Conservation (phyloP, 2,888 invertebrate genomes). For the Epistrophe grossulariae region DNA sequence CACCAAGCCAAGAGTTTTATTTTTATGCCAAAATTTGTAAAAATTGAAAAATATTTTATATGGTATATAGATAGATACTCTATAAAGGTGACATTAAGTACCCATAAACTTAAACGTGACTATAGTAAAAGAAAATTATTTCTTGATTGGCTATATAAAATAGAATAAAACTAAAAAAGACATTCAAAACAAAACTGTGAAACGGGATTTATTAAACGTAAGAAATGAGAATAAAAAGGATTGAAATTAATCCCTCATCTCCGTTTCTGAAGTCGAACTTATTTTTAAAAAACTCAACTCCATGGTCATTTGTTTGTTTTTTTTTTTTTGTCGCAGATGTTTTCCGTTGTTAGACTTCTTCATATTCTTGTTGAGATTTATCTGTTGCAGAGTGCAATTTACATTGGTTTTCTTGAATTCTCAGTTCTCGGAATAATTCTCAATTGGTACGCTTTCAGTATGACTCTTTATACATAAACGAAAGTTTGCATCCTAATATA, state of each 20-base stretch:
- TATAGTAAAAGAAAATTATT: too few relatives aligned
- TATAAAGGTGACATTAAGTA: too few relatives aligned
- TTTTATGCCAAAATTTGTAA: too few relatives aligned
- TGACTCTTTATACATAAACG: too few relatives aligned
- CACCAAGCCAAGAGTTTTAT: too few relatives aligned
- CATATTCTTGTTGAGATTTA: background rate
- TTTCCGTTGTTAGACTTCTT: background rate
- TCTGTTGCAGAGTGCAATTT: conserved; percentile 2
- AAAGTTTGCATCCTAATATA: conserved; percentile 38
- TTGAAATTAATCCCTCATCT: conserved; percentile 55
- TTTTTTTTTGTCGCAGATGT: background rate
- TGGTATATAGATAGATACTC: too few relatives aligned
- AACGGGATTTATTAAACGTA: background rate
- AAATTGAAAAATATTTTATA: too few relatives aligned
- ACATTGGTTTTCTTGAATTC: background rate
- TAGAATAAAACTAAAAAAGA: too few relatives aligned
- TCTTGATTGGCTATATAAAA: too few relatives aligned
- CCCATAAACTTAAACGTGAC: too few relatives aligned
- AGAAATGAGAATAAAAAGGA: conserved; percentile 46
- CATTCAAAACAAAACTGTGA: too few relatives aligned
- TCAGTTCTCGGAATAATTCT: background rate
- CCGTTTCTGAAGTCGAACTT: background rate
- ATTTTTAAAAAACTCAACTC: background rate
- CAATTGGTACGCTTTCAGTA: conserved; percentile 29
- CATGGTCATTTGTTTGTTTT: background rate